Evolutionary conservation across 2,797 vertebrate species (phyloP).

Genomic region (Hypotaenidia okinawae): DNA sequence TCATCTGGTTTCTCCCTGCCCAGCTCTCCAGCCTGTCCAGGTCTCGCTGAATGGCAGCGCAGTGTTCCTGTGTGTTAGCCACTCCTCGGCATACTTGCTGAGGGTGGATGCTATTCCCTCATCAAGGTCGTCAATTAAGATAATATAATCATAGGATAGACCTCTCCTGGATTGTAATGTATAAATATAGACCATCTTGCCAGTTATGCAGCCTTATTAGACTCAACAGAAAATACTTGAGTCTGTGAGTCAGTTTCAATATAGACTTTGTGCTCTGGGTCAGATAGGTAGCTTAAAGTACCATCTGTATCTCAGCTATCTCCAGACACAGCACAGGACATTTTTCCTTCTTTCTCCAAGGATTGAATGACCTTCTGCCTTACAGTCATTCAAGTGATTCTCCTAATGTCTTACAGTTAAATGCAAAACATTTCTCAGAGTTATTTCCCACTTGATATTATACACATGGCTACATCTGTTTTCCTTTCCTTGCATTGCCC

Average conservation of each 20-base stretch:
- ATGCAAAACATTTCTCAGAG: slow-evolving; percentile 32
- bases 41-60: too few relatives aligned
- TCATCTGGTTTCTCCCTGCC: too few relatives aligned
- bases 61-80: too few relatives aligned
- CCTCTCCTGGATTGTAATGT: neutral
- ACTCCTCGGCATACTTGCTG: too few relatives aligned
- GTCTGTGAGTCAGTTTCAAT: neutral
- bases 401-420: neutral
- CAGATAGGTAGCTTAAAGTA: neutral
- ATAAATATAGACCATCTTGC: neutral
- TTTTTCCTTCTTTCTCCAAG: slow-evolving; percentile 31
- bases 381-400: slow-evolving; percentile 12
- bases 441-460: slow-evolving; percentile 42
- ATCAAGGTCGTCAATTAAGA: too few relatives aligned
- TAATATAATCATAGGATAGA: neutral
- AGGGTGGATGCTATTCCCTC: too few relatives aligned
- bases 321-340: neutral
- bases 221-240: neutral
- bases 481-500: neutral
- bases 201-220: neutral
- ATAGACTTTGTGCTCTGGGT: neutral
- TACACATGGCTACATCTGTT: slow-evolving; percentile 41
- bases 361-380: slow-evolving; percentile 30
- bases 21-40: too few relatives aligned
- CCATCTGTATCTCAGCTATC: slow-evolving; percentile 27